Base-by-base conservation (phyloP, 2,113 vertebrate genomes). In the Rutilus rutilus region DNA sequence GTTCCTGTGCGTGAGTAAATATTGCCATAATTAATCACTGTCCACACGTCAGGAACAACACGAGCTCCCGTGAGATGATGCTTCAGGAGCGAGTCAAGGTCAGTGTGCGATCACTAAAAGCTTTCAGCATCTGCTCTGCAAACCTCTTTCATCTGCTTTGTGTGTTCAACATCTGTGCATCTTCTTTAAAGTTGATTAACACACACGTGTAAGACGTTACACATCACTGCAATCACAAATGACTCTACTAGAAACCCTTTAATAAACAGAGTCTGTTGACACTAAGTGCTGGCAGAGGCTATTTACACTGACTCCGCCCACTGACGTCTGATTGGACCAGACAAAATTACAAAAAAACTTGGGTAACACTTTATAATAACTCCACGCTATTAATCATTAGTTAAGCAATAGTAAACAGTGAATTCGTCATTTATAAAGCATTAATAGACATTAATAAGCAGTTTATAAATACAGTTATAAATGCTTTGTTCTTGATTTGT, bases 1-100 rank as follows among this genome's bases (percentile, higher is more conserved):
- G 30, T 45, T 74, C 71, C 54, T 42, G 52, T 23, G 25, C 1
- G 11, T 75, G 85, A 93, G 90, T 91, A 95, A 96, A 96, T 91
- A 95, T 93, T 93, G 92, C 92, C 87, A 91, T 92, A 93, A 96
- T 95, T 93, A 95, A 95, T 94, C 52, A 82, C 80, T 90, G 91
- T 92, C 93, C 90, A 90, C 75, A 77, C 88, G 86, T 92, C 93
- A 92, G 60, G 91, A 85, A 88, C 75, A 91, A 90, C 89, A 90
- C 93, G 52, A 78, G 60, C 82, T 87, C 90, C 90, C 52, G 69
- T 86, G 79, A 92, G 93, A 91, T 93, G 87, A 91, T 89, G 86
- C 87, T 39, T 39, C 36, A 39, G 8, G 39, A 2, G 42, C 42
- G 8, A 42, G 47, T 90, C 90, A 94, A 96, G 93, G 94, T 94